Evolutionary conservation across 1,140 invertebrate genomes (phyloP).

Genomic region (Drosophila lowei): DNA sequence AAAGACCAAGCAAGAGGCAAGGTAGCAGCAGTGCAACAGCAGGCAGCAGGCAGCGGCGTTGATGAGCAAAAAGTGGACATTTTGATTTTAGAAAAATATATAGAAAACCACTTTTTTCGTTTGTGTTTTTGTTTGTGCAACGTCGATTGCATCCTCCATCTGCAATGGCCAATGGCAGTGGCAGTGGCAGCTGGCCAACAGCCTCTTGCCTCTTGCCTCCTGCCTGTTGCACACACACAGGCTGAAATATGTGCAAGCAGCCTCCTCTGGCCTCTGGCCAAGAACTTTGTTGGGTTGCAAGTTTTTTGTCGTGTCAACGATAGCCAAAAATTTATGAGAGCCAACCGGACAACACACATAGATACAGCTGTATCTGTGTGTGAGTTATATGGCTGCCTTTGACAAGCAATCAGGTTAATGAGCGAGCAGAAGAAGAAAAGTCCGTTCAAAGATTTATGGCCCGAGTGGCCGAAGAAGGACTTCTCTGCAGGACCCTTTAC

Average conservation of each 20-base stretch:
- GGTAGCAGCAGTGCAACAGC: conserved; percentile 26
- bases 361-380: background rate
- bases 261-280: conserved; percentile 13
- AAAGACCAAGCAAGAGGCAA: conserved; percentile 49
- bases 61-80: conserved; percentile 80
- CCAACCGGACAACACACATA: conserved; percentile 1
- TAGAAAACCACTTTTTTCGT: conserved; percentile 79
- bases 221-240: conserved; percentile 48
- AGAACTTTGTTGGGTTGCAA: conserved; percentile 22
- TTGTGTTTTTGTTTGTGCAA: conserved; percentile 23
- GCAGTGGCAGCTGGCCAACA: conserved; percentile 45
- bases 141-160: conserved; percentile 25
- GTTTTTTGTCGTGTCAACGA: conserved; percentile 29
- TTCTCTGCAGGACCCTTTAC: background rate
- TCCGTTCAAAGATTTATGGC: background rate
- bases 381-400: background rate
- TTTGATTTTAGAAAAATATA: conserved; percentile 82
- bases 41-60: conserved; percentile 54
- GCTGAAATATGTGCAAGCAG: conserved; percentile 66
- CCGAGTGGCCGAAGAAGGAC: background rate
- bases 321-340: conserved; percentile 64
- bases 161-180: conserved; percentile 52
- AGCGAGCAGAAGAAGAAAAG: background rate
- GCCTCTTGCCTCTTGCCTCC: conserved; percentile 39
- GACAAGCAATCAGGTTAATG: conserved; percentile 15